Percentiles rank a stretch among this genome's conserved stretches.
phyloP scores from a whole-genome alignment of 2,888 invertebrate genomes.

The Melinaea menophilus region DNA sequence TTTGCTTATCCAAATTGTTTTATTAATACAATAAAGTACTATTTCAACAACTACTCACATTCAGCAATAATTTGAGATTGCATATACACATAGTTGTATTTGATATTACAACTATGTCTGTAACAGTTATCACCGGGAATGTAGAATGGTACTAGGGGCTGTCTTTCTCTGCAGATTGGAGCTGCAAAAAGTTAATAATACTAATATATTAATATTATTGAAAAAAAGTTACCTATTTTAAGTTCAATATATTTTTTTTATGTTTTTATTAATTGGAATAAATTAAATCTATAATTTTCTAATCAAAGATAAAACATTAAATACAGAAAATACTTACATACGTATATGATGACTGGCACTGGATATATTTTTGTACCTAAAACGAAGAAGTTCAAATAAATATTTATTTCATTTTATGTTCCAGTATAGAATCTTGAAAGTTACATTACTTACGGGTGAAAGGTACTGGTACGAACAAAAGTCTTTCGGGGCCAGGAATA shows the following conservation, averaged over 20 bases:
- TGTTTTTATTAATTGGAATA: background rate
- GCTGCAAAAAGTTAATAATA: constrained; percentile 38
- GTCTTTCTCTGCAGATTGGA: constrained; percentile 49
- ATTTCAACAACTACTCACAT: constrained; percentile 26
- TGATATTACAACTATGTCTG: constrained; percentile 52
- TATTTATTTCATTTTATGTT: too few species aligned
- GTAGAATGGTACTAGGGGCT: constrained; percentile 48
- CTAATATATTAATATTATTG: too few species aligned
- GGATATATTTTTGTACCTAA: constrained; percentile 48
- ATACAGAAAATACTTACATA: constrained; percentile 46
- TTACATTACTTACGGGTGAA: constrained; percentile 39
- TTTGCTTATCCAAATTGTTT: too few species aligned
- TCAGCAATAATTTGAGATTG: constrained; percentile 37
- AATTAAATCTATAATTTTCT: background rate
- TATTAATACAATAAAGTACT: background rate
- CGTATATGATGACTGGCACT: constrained; percentile 54
- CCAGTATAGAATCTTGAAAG: background rate
- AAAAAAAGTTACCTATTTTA: too few species aligned
- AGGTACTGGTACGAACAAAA: constrained; percentile 51
- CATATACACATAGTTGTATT: constrained; percentile 61
- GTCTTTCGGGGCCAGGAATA: constrained; percentile 48
- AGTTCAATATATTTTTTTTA: too few species aligned
- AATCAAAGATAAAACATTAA: background rate
- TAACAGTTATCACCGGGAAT: constrained; percentile 46
- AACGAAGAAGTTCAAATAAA: constrained; percentile 30